These are phyloP conservation scores for Cephalotes varians DNA, from an alignment of 2,888 invertebrate species.

Conservation along the genomic window DNA sequence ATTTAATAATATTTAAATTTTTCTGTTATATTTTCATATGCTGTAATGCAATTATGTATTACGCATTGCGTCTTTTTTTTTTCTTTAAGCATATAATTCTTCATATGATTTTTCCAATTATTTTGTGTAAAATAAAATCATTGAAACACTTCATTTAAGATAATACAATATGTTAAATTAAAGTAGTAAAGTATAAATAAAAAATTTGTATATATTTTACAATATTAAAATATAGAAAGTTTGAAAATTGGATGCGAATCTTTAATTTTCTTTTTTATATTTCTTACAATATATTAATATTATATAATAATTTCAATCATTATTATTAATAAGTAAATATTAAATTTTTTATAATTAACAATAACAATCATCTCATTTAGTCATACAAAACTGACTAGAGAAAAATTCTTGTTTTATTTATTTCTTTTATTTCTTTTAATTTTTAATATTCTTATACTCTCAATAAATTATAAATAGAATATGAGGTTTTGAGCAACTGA, in stretches of 20 bases:
- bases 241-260: background rate
- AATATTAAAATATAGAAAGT: background rate
- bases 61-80: too few species aligned
- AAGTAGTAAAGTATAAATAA: background rate
- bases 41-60: too few species aligned
- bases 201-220: background rate
- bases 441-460: too few species aligned
- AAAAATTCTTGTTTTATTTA: too few species aligned
- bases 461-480: too few species aligned
- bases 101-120: background rate
- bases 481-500: too few species aligned
- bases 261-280: background rate
- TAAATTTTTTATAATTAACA: background rate
- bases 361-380: too few species aligned
- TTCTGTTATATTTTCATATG: background rate
- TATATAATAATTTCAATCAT: background rate
- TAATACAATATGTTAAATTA: background rate
- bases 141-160: background rate
- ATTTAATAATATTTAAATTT: background rate
- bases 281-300: background rate
- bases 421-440: too few species aligned
- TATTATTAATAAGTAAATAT: background rate
- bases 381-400: too few species aligned
- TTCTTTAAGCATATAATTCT: background rate
- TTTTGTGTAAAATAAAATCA: too few species aligned